These are phyloP conservation scores for Rallus crepitans DNA, from an alignment of 2,797 vertebrate species.

Conservation along the genomic window DNA sequence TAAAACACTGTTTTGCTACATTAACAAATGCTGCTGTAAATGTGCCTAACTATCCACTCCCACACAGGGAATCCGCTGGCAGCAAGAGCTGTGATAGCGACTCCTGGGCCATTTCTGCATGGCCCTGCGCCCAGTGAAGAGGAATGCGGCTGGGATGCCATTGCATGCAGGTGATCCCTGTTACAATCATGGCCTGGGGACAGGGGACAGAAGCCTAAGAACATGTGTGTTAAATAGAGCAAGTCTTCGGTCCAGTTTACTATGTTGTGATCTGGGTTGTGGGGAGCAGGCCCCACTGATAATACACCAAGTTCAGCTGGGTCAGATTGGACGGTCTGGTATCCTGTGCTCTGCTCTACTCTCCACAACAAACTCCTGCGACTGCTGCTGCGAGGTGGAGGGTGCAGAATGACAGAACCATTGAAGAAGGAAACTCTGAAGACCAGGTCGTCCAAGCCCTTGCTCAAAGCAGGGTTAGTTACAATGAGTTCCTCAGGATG, in stretches of 20 bases:
- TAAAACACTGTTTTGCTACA: neutral
- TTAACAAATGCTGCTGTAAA: neutral
- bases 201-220: constrained; percentile 18
- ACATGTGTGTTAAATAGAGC: constrained; percentile 26
- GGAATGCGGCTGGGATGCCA: neutral
- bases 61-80: neutral
- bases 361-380: neutral
- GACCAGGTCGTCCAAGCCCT: neutral
- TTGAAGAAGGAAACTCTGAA: neutral
- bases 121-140: neutral
- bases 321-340: neutral
- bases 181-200: constrained; percentile 54
- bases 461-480: neutral
- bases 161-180: neutral
- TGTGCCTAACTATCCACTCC: neutral
- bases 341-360: neutral
- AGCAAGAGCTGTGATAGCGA: neutral
- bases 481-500: accelerated
- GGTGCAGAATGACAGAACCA: neutral
- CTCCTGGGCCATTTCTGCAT: neutral
- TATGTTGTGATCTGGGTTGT: constrained; percentile 44
- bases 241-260: constrained; percentile 14
- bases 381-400: neutral
- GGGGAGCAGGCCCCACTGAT: constrained; percentile 30
- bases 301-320: neutral